Evolutionary conservation across 1,140 invertebrate species (phyloP), one percentile per base, ranked within the genome.

Genomic region (Bombus waltoni): DNA sequence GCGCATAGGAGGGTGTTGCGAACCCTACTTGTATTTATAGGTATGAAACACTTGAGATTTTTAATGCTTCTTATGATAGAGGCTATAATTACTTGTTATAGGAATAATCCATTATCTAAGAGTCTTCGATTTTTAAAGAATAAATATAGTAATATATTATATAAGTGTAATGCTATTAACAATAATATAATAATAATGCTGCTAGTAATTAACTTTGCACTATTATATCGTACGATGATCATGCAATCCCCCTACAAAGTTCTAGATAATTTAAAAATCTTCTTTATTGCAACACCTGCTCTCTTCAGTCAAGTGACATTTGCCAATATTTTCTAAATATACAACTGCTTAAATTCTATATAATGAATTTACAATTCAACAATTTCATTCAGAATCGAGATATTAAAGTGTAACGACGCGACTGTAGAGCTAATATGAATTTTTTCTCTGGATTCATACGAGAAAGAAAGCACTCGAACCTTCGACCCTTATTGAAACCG

Each of bases 21-120:
- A 3, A 40, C 74, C 74, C 35, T 76, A 59, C 15, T 59, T 76
- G n/a, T 76, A 76, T 76, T 76, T 76, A 76, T 76, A 76, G 22
- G 25, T 15, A 40, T 4, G 25, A 3, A 25, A 18, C 44, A 47
- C 71, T 76, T 59, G 74, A 40, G 53, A 59, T 59, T 76, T 59
- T 38, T 38, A 25, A 38, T 35, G 42, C 28, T 15, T 72, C 70
- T 71, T 71, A 42, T 11, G 1, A 22, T 1, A 28, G 8, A 18
- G 0, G 6, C 6, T 18, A 66, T 66, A 66, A 66, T 66, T 35
- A 66, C 5, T 35, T n/a, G 68, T 40, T 40, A 4, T 25, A 28
- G 5, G 38, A 10, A 38, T 38, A 38, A 2, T 38, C 9, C 3
- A 22, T 38, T 22, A 68, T 10, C 9, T 68, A 10, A 10, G 3